These are phyloP conservation scores for Apodemia hepburni DNA, from an alignment of 2,888 invertebrate genomes.

Conservation along the genomic window DNA sequence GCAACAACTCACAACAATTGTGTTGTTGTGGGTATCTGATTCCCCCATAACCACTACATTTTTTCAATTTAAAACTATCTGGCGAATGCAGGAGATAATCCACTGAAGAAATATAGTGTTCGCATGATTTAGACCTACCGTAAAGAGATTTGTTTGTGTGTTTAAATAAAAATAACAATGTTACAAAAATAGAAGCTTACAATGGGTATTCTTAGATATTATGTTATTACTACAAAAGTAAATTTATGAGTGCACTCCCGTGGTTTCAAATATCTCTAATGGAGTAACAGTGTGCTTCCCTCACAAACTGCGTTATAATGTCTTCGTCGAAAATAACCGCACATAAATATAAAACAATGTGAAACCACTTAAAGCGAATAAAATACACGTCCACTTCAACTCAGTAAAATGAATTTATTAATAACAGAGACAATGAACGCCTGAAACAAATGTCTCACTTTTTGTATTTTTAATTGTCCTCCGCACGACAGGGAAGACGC, in stretches of 20 bases:
- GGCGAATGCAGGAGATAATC: no score
- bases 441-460: slow-evolving; percentile 77
- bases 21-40: no score
- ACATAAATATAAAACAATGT: slow-evolving; percentile 81
- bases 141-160: background rate
- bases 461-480: slow-evolving; percentile 80
- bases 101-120: no score
- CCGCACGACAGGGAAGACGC: slow-evolving; percentile 73
- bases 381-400: slow-evolving; percentile 78
- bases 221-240: slow-evolving; percentile 71
- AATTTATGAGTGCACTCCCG: slow-evolving; percentile 78
- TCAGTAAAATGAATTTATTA: slow-evolving; percentile 80
- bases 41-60: no score
- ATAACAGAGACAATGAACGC: slow-evolving; percentile 80
- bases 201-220: slow-evolving; percentile 58
- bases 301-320: slow-evolving; percentile 79
- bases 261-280: slow-evolving; percentile 78
- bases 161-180: background rate
- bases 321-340: slow-evolving; percentile 76
- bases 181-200: slow-evolving; percentile 19
- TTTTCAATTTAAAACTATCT: no score
- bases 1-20: no score
- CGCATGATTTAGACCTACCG: no score
- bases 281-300: slow-evolving; percentile 77
- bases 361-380: slow-evolving; percentile 81